Evolutionary conservation across 2,888 invertebrate genomes (phyloP), one percentile per base, ranked within the genome.

Genomic region (Hyposoter didymator): DNA sequence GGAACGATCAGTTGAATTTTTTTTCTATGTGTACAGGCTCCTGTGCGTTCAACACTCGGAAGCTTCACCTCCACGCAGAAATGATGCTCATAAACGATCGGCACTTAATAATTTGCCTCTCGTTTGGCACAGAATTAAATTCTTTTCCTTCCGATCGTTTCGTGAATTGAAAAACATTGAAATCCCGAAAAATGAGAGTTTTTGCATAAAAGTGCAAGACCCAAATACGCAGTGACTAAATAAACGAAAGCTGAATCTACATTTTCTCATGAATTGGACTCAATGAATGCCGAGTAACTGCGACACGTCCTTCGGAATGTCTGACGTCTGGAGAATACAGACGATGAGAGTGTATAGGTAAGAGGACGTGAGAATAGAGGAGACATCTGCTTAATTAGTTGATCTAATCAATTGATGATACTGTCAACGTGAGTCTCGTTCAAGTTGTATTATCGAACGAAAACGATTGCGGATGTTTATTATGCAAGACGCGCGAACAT

Each of bases 321-420:
- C 8, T 52, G 19, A 17, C n/a, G 19, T 52, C 19, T 55, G 12
- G 12, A 22, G 55, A 22, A 55, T 55, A 22, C 12, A 22, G 22
- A 22, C 59, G 28, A 28, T 52, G 6, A 0, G 6, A 19, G 28
- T 28, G 28, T 28, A 4, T 10, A 0, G 28, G 22, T 10, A 5
- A 59, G 28, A 59, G 28, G n/a, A 17, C 14, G 47, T 17, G 47
- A 49, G 47, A 17, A 49, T 17, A 17, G 47, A 49, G 47, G 14
- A 59, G 28, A 12, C 6, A 59, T 28, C 28, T 28, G 28, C 28
- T 28, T 59, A 59, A 59, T 59, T 59, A 59, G 28, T 59, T 5
- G 59, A 59, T 59, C 59, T 59, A 59, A 59, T 59, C 28, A 28
- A 59, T 59, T 28, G 28, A 59, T 59, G 59, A 59, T 59, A 28